Conservation (phyloP, 2,888 invertebrate genomes). For the Phragmatobia fuliginosa region DNA sequence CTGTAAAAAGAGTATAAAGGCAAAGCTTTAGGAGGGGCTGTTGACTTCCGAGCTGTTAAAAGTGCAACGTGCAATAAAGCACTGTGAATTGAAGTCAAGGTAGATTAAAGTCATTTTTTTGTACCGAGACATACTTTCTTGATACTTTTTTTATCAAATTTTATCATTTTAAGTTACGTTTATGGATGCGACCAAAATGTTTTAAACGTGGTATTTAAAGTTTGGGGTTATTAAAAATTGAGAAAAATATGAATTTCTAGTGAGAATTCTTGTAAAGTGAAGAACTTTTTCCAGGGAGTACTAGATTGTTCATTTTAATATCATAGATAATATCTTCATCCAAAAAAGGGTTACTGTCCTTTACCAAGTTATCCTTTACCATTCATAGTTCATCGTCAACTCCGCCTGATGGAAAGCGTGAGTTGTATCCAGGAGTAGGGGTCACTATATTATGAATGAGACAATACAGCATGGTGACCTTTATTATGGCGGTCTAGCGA, state of each 20-base stretch:
- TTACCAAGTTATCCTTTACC: too few species aligned
- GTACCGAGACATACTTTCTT: neutral
- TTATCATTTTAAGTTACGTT: too few species aligned
- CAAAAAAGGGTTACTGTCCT: neutral
- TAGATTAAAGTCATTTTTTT: neutral
- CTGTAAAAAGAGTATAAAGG: conserved; percentile 67
- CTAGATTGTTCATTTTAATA: neutral
- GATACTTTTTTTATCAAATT: too few species aligned
- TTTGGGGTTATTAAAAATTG: too few species aligned
- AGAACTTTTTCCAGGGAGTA: neutral
- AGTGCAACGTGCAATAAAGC: neutral
- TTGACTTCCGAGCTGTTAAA: conserved; percentile 39
- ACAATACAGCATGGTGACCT: too few species aligned
- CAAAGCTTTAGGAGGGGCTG: conserved; percentile 59
- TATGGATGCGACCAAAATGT: neutral
- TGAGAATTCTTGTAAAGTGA: neutral
- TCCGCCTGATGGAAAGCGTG: too few species aligned
- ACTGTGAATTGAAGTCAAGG: neutral
- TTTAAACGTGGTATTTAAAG: neutral
- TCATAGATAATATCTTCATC: neutral
- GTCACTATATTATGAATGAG: too few species aligned
- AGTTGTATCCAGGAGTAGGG: too few species aligned
- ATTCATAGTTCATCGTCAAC: too few species aligned
- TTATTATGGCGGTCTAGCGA: too few species aligned
- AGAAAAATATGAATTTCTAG: too few species aligned